Base-by-base conservation (phyloP, 2,888 invertebrate species). In the Drosophila ezoana region DNA sequence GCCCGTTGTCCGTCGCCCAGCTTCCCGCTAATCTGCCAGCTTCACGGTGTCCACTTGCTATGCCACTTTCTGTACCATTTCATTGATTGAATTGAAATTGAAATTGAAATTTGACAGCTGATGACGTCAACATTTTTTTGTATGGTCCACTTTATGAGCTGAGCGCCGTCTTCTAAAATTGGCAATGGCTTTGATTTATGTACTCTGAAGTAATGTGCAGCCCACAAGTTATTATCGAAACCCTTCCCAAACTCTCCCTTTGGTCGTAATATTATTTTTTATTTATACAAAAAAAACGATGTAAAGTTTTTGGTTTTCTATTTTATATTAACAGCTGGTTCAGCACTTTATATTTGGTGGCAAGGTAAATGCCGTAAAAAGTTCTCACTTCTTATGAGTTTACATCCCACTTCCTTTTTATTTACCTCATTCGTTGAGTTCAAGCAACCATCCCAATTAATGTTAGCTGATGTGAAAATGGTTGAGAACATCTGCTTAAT, bases 271-370 rank as follows among this genome's bases (percentile, higher is more conserved):
- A 20, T 51, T 61, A 54, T 58, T 57, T 58, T 33, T 61, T 60
- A 49, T 62, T 71, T 56, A 49, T 41, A 47, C 35, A 23, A 10
- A 40, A 43, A 45, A 51, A 56, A 48, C 63, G 6, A 45, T 65
- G 60, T 71, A 60, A 64, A 58, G 41, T 62, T 64, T 66, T 70
- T 54, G 59, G 53, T 78, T 79, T 67, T 66, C 44, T 79, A 76
- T 64, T 53, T 41, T 52, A 75, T 66, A 70, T 66, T 58, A 72
- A 78, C 89, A 90, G 90, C 90, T 67, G 81, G 85, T 73, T 83
- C 90, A 70, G 77, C 78, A 63, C 81, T 89, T 70, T 80, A 78
- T 61, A 75, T 90, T 72, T 90, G 90, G 90, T 90, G 90, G 89
- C 85, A 77, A 89, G 90, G 90, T 90, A 90, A 90, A 75, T 44